Conservation (phyloP, 2,888 invertebrate species). For the Lepeophtheirus nordmannii region DNA sequence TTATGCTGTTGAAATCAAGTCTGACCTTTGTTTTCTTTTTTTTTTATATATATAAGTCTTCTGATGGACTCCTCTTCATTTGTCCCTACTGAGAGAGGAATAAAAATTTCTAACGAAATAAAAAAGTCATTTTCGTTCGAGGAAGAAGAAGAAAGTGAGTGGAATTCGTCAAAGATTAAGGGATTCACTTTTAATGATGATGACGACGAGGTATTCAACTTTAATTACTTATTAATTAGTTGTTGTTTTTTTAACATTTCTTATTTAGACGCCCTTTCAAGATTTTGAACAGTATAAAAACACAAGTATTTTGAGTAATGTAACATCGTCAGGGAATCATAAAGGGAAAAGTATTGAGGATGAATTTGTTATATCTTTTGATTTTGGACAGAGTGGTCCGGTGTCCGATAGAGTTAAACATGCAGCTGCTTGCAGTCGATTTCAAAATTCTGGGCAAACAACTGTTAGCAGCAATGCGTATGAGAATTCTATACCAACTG, state of each 20-base stretch:
- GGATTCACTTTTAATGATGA: constrained; percentile 15
- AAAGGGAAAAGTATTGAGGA: neutral
- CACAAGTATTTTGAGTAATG: constrained; percentile 3
- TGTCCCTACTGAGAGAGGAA: neutral
- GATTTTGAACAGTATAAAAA: neutral
- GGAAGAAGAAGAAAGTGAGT: constrained; percentile 17
- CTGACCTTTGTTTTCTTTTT: no score
- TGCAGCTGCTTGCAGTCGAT: neutral
- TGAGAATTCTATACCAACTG: neutral
- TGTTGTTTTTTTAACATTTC: neutral
- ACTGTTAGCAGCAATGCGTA: neutral
- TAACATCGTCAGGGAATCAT: neutral
- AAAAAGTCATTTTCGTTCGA: neutral
- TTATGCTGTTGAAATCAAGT: no score
- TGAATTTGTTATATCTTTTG: neutral
- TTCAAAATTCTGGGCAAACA: neutral
- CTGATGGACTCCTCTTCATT: neutral
- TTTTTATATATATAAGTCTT: no score
- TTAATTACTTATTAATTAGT: neutral
- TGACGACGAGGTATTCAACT: constrained; percentile 1
- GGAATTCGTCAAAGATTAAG: constrained; percentile 13
- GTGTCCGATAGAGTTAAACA: neutral
- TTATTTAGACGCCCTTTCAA: constrained; percentile 2
- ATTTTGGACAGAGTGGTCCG: neutral
- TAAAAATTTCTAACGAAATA: neutral